Evolutionary conservation across 2,888 invertebrate genomes (phyloP), one percentile per base, ranked within the genome.

Genomic region (Caenorhabditis angaria): DNA sequence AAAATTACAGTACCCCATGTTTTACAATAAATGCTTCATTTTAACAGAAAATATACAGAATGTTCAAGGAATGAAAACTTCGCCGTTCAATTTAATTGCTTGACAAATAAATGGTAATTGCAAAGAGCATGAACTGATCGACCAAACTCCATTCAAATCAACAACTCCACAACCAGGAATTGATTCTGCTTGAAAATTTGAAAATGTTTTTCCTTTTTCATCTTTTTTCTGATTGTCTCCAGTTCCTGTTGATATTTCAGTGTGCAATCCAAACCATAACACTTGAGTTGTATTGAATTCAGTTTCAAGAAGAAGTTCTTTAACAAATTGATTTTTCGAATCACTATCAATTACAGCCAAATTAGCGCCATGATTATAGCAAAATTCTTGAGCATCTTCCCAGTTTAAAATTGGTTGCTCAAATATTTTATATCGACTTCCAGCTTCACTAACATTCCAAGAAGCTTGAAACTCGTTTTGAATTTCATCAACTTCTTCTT

Each of bases 321-420:
- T 56, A 10, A 64, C 69, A 22, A 18, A 69, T 32, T 59, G 29
- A 25, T 69, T 69, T 25, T 64, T 63, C 6, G 63, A 64, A 28
- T 69, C 60, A 35, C 64, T 69, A 35, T 69, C 69, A 55, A 69
- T 29, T 41, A 58, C 63, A 12, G 69, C 69, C 22, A 69, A 51
- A 18, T 69, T 48, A 12, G 58, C 58, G 1, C 69, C 69, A 22
- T 63, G 41, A 20, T 64, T 51, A 51, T 64, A 56, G 27, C 69
- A 69, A 35, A 54, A 12, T 54, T 63, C 64, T 63, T 69, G 69
- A n/a, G 70, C 70, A 58, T 70, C 70, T 48, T 70, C 53, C 70
- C 70, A 70, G 1, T 18, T 65, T 27, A 58, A 64, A 41, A 41
- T 5, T n/a, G 54, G 47, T 53, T 70, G 65, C 28, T 70, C 65